phyloP scores from a whole-genome alignment of 2,888 invertebrate genomes.

The Nymphalis polychloros region DNA sequence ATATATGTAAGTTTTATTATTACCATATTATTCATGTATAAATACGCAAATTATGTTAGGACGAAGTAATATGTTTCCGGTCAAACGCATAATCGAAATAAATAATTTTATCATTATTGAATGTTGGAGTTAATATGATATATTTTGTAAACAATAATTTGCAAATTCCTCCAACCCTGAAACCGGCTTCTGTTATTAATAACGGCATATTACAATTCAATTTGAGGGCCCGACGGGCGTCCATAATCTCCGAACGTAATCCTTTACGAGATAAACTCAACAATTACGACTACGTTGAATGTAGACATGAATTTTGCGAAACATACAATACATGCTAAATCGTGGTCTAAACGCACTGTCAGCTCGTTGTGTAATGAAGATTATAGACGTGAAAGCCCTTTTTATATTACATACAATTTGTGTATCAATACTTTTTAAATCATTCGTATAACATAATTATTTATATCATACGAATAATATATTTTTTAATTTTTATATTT shows the following conservation, averaged over 20 bases:
- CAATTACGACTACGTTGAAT: conserved; percentile 80
- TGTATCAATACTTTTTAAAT: neutral
- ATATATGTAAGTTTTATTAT: no score
- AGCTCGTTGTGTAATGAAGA: conserved; percentile 43
- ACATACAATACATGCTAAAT: conserved; percentile 62
- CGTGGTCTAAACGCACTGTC: conserved; percentile 64
- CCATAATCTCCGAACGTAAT: conserved; percentile 60
- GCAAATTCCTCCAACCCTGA: conserved; percentile 27
- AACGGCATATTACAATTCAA: conserved; percentile 80
- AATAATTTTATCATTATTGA: neutral
- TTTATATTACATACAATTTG: neutral
- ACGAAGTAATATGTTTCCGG: no score
- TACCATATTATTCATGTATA: no score
- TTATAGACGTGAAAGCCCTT: conserved; percentile 8
- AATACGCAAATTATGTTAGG: no score
- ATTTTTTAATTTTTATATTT: no score
- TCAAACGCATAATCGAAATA: no score
- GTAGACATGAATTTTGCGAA: conserved; percentile 75
- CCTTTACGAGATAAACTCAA: conserved; percentile 72
- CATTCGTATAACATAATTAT: neutral
- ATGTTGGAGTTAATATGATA: conserved; percentile 2
- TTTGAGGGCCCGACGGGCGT: conserved; percentile 66
- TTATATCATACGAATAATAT: neutral
- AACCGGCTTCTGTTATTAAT: conserved; percentile 71
- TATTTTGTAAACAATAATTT: conserved; percentile 4